A percentile compares a stretch with the other conserved stretches of the same genome.
phyloP scores from a whole-genome alignment of 2,888 invertebrate genomes.

The Taphrorychus bicolor region DNA sequence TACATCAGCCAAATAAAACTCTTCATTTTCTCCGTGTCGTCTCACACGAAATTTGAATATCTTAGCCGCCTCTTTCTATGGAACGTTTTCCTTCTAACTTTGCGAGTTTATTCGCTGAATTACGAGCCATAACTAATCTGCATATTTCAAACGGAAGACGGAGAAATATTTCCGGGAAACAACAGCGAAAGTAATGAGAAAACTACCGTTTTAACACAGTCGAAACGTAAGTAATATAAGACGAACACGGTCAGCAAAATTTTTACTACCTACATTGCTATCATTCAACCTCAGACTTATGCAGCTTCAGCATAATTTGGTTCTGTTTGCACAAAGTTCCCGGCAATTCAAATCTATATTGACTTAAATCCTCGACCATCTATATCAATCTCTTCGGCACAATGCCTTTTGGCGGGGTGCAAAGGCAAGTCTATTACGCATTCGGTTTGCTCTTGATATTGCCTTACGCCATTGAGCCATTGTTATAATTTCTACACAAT shows the following conservation, averaged over 20 bases:
- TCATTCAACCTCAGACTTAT: too few relatives aligned
- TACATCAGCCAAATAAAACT: slow-evolving; percentile 16
- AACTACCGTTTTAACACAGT: not conserved
- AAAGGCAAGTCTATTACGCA: slow-evolving; percentile 28
- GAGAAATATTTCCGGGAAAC: slow-evolving; percentile 8
- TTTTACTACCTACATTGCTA: not conserved
- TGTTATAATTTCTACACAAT: slow-evolving; percentile 37
- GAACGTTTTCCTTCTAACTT: slow-evolving; percentile 30
- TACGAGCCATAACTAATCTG: slow-evolving; percentile 10
- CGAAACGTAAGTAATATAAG: not conserved
- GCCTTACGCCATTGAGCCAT: slow-evolving; percentile 21
- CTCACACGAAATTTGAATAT: slow-evolving; percentile 31
- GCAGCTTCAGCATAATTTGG: not conserved
- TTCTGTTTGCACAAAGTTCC: not conserved
- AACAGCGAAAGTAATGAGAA: not conserved
- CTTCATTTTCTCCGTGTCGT: slow-evolving; percentile 22
- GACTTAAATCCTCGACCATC: not conserved
- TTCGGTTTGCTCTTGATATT: slow-evolving; percentile 34
- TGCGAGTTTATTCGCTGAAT: slow-evolving; percentile 10
- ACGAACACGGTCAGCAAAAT: not conserved
- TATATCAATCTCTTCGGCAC: slow-evolving; percentile 10
- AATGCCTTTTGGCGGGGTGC: not conserved
- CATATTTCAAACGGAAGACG: slow-evolving; percentile 10
- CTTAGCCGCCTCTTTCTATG: slow-evolving; percentile 23
- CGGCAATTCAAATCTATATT: too few relatives aligned